Base-by-base conservation (phyloP, 2,797 vertebrate genomes). In the Tarsius wallacei region DNA sequence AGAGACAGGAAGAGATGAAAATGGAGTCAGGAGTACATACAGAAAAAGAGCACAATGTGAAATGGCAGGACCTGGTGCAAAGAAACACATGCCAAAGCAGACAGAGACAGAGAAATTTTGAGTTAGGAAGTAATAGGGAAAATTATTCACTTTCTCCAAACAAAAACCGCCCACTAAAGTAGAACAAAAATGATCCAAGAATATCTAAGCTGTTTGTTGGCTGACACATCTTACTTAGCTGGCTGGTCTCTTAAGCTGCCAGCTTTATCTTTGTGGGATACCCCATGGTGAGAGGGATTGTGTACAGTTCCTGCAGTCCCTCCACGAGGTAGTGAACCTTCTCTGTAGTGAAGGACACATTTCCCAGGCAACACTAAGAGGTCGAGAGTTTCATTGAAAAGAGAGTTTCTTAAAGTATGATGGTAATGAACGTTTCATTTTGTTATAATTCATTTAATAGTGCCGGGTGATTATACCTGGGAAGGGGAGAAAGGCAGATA, bases 261-360 rank as follows among this genome's bases (percentile, higher is more conserved):
- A 17, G 1, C 49, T 61, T 87, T 76, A 51, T 76, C 64, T 84
- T 28, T 31, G 26, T 61, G n/a, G 42, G 59, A 68, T 7, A 31
- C 63, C 36, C 36, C 4, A 2, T 5, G 11, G 28, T 0, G 0
- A 76, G n/a, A 68, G 7, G 26, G 2, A 15, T 9, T 6, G 0
- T 22, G 2, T 10, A 5, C 13, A 9, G 21, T 33, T 57, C 31
- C 13, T 2, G 13, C 13, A 49, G 19, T 6, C 36, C 7, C 16
- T 57, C 11, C n/a, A 10, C 28, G 15, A 22, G n/a, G 3, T 10
- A 36, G 36, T 16, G 5, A 82, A 31, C 5, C 0, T 28, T n/a
- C 77, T 33, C 59, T 2, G 2, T 24, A 22, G 7, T 28, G 36
- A 77, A 80, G 51, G 93, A 77, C 55, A 66, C n/a, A 66, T 22